These are phyloP conservation scores for Oncorhynchus keta DNA, from an alignment of 2,113 vertebrate species.

Conservation along the genomic window DNA sequence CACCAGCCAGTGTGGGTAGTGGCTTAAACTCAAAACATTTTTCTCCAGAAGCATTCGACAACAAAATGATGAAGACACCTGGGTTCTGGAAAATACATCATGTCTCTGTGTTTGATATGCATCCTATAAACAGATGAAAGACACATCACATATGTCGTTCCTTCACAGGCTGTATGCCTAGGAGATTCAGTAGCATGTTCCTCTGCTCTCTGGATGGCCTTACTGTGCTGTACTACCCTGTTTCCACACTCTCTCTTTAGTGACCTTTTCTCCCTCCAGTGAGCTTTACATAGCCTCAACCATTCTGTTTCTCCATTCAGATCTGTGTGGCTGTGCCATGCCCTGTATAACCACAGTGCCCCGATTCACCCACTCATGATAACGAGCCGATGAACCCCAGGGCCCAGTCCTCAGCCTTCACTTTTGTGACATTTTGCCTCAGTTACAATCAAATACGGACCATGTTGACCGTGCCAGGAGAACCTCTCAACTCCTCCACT, in stretches of 20 bases:
- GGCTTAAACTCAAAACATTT: too few relatives aligned
- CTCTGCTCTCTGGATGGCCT: too few relatives aligned
- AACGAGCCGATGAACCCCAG: conserved; percentile 42
- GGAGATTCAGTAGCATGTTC: too few relatives aligned
- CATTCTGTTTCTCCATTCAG: too few relatives aligned
- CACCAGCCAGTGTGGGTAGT: too few relatives aligned
- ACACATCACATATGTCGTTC: background rate
- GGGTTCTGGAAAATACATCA: background rate
- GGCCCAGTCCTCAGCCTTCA: conserved; percentile 41
- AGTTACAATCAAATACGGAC: conserved; percentile 36
- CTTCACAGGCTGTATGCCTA: background rate
- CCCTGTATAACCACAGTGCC: too few relatives aligned
- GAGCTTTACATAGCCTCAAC: too few relatives aligned
- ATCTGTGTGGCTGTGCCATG: too few relatives aligned
- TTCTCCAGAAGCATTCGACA: background rate
- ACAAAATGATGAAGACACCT: background rate
- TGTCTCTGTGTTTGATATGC: background rate
- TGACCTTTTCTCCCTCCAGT: too few relatives aligned
- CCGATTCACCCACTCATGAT: conserved; percentile 43
- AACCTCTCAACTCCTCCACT: conserved; percentile 13
- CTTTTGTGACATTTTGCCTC: conserved; percentile 37
- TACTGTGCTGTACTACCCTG: too few relatives aligned
- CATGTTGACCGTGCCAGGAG: conserved; percentile 34
- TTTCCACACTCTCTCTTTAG: too few relatives aligned
- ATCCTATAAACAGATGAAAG: background rate